Conservation (phyloP, 2,797 vertebrate genomes). For the Sebastes hubbsi region DNA sequence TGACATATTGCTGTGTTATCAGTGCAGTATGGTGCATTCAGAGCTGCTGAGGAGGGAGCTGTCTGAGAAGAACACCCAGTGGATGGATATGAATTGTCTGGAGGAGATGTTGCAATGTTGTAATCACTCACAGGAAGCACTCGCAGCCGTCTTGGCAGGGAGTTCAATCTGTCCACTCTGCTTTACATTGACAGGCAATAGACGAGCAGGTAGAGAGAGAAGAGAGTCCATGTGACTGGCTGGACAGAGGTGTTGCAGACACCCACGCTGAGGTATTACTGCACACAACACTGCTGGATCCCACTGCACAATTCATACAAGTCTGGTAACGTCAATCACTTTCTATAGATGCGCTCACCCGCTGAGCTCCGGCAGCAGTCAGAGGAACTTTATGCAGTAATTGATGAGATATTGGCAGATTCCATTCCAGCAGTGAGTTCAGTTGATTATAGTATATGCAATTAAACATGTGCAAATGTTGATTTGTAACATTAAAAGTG, state of each 20-base stretch:
- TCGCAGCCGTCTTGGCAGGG: background rate
- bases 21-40: background rate
- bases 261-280: constrained; percentile 86
- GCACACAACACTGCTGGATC: background rate
- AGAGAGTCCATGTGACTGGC: constrained; percentile 34
- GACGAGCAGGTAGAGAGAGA: constrained; percentile 84
- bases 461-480: background rate
- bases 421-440: constrained; percentile 85
- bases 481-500: background rate
- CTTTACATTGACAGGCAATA: constrained; percentile 71
- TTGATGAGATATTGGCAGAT: constrained; percentile 91
- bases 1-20: background rate
- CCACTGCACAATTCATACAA: background rate
- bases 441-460: background rate
- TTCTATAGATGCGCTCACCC: constrained; percentile 90
- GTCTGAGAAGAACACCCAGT: background rate
- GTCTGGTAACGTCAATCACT: background rate
- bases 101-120: background rate
- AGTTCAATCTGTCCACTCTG: constrained; percentile 12
- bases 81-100: background rate
- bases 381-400: constrained; percentile 91
- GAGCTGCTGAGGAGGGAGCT: background rate
- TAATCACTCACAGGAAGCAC: background rate
- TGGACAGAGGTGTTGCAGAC: constrained; percentile 62
- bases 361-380: constrained; percentile 92